A percentile compares a stretch with the other conserved stretches of the same genome.
Conservation (phyloP, 1,140 invertebrate genomes). For the Papilio machaon region DNA sequence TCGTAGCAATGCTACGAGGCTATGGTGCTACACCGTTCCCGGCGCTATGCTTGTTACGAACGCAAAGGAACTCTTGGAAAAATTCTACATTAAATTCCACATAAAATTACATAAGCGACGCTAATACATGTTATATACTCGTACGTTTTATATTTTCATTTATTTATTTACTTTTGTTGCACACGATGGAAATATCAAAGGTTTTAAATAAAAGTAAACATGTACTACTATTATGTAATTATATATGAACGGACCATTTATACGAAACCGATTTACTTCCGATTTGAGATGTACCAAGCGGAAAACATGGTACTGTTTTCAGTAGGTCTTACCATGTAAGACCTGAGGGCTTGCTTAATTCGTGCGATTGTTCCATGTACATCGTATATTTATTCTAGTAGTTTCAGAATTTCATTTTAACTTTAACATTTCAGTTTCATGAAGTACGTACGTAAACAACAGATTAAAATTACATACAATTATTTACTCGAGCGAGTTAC, state of each 20-base stretch:
- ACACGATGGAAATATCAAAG: not conserved
- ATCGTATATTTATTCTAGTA: not conserved
- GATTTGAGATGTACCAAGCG: too few relatives aligned
- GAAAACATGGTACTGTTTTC: not conserved
- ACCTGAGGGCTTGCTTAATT: not conserved
- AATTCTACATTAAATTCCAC: constrained; percentile 11
- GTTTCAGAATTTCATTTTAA: not conserved
- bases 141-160: not conserved
- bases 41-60: not conserved
- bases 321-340: not conserved
- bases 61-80: constrained; percentile 12
- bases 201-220: not conserved
- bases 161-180: not conserved
- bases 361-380: not conserved
- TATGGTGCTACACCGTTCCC: constrained; percentile 5
- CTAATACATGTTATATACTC: not conserved
- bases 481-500: constrained; percentile 14
- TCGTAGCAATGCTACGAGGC: constrained; percentile 6
- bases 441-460: not conserved
- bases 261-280: not conserved
- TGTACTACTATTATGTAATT: not conserved
- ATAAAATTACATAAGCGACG: not conserved
- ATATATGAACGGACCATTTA: not conserved
- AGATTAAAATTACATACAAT: constrained; percentile 6
- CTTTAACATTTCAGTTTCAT: not conserved